Evolutionary conservation across 2,113 vertebrate genomes (phyloP).

Genomic region (Ivindomyrus marchei): DNA sequence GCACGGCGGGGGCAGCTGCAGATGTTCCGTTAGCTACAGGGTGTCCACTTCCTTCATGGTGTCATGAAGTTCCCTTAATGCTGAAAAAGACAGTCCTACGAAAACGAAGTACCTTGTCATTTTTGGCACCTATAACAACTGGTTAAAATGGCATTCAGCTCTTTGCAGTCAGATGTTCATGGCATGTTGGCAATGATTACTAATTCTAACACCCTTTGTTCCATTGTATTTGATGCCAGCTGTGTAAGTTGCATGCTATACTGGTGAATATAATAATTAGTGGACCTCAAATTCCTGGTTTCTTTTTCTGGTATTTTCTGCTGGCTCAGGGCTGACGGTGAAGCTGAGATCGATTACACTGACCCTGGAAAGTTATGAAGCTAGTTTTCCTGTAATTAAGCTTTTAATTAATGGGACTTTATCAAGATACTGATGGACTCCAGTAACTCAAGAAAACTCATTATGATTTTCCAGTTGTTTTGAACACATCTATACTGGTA

Average conservation of each 20-base stretch:
- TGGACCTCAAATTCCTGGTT: neutral
- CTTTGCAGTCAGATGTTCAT: neutral
- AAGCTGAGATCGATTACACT: neutral
- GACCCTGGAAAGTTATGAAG: neutral
- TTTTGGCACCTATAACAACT: neutral
- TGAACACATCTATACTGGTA: neutral
- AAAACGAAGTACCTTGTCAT: neutral
- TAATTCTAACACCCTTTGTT: neutral
- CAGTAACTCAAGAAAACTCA: neutral
- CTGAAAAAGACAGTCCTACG: neutral
- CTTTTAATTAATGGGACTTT: neutral
- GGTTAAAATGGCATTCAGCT: neutral
- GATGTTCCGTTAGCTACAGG: neutral
- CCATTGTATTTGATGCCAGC: neutral
- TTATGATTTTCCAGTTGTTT: neutral
- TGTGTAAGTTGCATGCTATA: neutral
- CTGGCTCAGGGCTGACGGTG: neutral
- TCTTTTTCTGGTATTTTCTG: neutral
- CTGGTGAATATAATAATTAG: neutral
- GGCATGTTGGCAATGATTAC: neutral
- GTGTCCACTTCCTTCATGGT: neutral
- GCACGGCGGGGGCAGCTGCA: neutral
- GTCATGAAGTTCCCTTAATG: neutral
- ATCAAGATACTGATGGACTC: neutral
- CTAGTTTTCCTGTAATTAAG: neutral